Percentiles rank a stretch among this genome's conserved stretches.
Evolutionary conservation across 2,888 invertebrate species (phyloP).

Genomic region (Candidula unifasciata): DNA sequence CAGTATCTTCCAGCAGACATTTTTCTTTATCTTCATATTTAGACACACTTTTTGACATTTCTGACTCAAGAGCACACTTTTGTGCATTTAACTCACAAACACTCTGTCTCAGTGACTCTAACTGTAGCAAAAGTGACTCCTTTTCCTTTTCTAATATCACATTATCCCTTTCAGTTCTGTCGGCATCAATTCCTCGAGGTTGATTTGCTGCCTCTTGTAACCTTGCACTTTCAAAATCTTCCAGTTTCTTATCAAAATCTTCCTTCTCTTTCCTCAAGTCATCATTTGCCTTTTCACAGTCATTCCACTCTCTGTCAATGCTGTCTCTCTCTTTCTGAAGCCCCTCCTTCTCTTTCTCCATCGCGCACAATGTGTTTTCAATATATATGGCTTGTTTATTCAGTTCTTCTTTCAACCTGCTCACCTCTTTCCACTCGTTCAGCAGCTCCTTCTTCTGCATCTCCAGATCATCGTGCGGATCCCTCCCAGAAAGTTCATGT

Average conservation of each 20-base stretch:
- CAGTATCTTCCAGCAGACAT: not conserved
- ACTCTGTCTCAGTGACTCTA: not conserved
- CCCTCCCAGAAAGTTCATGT: not conserved
- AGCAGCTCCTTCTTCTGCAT: conserved; percentile 6
- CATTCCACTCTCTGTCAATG: not conserved
- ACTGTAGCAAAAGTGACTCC: not conserved
- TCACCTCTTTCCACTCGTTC: not conserved
- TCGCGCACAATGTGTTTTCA: not conserved
- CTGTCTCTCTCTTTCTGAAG: conserved; percentile 19
- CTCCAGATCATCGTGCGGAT: not conserved
- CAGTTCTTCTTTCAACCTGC: conserved; percentile 25
- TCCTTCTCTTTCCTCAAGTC: not conserved
- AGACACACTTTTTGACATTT: not conserved
- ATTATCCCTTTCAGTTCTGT: not conserved
- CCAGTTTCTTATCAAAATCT: not conserved
- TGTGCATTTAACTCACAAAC: not conserved
- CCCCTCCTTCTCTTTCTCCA: conserved; percentile 11
- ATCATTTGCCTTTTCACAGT: conserved; percentile 2
- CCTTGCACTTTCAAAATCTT: not conserved
- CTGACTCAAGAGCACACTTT: not conserved
- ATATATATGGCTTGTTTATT: conserved; percentile 6
- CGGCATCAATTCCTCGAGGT: not conserved
- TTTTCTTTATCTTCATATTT: not conserved
- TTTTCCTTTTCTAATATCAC: not conserved
- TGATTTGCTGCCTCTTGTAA: not conserved